A percentile compares a stretch with the other conserved stretches of the same genome.
Conservation (phyloP, 2,888 invertebrate species). For the Prosopocoilus inquinatus region DNA sequence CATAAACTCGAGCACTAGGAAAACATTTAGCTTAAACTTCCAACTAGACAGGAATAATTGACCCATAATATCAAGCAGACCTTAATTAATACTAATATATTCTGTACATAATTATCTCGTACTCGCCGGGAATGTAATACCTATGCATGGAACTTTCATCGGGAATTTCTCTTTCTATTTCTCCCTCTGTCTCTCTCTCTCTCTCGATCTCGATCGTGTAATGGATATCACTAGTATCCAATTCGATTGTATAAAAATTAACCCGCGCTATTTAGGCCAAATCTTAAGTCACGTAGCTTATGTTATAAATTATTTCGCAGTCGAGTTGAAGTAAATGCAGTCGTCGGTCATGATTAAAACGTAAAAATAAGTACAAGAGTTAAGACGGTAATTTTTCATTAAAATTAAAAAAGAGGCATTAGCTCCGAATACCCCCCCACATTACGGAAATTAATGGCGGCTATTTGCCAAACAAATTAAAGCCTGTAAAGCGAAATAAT, state of each 20-base stretch:
- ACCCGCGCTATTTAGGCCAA: too few species aligned
- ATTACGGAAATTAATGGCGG: background rate
- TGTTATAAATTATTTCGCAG: too few species aligned
- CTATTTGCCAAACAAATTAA: constrained; percentile 1
- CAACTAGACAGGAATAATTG: constrained; percentile 1
- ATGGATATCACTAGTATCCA: too few species aligned
- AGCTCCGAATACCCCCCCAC: background rate
- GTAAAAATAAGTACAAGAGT: background rate
- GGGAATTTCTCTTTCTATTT: too few species aligned
- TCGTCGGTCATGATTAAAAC: background rate
- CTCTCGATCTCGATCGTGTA: too few species aligned
- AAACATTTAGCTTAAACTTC: constrained; percentile 17
- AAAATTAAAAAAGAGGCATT: background rate
- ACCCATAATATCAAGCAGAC: constrained; percentile 2
- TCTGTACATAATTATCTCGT: background rate
- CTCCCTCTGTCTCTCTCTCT: too few species aligned
- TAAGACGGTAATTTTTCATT: constrained; percentile 1
- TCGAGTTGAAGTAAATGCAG: too few species aligned
- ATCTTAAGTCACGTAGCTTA: too few species aligned
- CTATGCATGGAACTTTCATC: background rate
- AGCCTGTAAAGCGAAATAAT: background rate
- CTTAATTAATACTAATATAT: constrained; percentile 4
- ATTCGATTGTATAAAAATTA: too few species aligned
- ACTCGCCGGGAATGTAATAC: background rate
- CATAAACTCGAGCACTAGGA: constrained; percentile 16